These are phyloP conservation scores for Solenopsis fugax DNA, from an alignment of 1,140 invertebrate species.

Conservation along the genomic window DNA sequence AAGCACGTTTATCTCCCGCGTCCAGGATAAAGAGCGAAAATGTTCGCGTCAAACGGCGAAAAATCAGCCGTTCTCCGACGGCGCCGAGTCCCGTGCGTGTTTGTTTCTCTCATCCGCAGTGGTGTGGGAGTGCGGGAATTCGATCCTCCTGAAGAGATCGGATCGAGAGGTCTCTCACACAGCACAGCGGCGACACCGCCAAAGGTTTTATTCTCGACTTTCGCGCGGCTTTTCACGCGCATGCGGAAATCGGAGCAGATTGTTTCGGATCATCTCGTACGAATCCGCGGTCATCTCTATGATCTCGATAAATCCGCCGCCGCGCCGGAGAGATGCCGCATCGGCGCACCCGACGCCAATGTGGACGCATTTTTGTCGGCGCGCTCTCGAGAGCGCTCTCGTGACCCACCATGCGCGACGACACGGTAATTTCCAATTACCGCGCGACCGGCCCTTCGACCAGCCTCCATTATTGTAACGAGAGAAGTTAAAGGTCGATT, in stretches of 20 bases:
- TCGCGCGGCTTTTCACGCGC: neutral
- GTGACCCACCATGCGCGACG: constrained; percentile 65
- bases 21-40: constrained; percentile 64
- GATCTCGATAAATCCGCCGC: constrained; percentile 6
- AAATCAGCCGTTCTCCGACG: constrained; percentile 24
- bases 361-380: constrained; percentile 64
- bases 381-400: constrained; percentile 63
- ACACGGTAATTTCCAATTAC: constrained; percentile 78
- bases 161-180: neutral
- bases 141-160: neutral
- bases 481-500: constrained; percentile 61
- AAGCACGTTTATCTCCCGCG: constrained; percentile 50
- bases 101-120: constrained; percentile 34
- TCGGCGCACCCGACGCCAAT: constrained; percentile 7
- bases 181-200: neutral
- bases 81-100: neutral
- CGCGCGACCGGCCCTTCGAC: constrained; percentile 50
- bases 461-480: constrained; percentile 62
- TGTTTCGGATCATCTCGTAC: neutral
- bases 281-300: neutral
- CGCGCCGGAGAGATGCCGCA: neutral
- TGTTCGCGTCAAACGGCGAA: constrained; percentile 37
- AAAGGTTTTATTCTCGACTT: neutral
- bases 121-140: neutral
- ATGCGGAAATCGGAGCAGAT: neutral